These are phyloP conservation scores for Aplysina aerophoba DNA, from an alignment of 37 sponge, comb jelly and placozoan species.

Conservation along the genomic window DNA sequence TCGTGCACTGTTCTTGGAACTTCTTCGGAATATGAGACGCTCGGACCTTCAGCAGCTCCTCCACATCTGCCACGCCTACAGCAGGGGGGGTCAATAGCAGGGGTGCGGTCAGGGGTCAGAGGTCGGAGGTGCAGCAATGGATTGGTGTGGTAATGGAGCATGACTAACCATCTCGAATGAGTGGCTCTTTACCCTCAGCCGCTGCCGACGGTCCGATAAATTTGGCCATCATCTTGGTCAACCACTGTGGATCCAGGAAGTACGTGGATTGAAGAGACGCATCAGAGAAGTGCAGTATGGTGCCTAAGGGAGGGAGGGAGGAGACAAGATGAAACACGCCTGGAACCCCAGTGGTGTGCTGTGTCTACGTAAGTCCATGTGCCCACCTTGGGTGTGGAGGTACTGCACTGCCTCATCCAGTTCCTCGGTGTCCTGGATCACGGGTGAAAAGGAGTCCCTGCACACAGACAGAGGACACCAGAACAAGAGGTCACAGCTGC, in stretches of 20 bases:
- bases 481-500: too few relatives aligned
- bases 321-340: neutral
- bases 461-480: neutral
- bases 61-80: slow-evolving; percentile 59
- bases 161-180: slow-evolving; percentile 59
- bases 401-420: slow-evolving; percentile 78
- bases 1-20: slow-evolving; percentile 57
- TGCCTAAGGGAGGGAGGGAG: slow-evolving; percentile 45
- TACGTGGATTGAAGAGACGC: slow-evolving; percentile 70
- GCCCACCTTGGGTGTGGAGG: slow-evolving; percentile 74
- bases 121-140: too few relatives aligned
- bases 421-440: slow-evolving; percentile 77
- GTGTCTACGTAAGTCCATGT: neutral
- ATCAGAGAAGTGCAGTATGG: slow-evolving; percentile 86
- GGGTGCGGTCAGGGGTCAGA: too few relatives aligned
- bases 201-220: slow-evolving; percentile 67
- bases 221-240: slow-evolving; percentile 82
- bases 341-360: neutral
- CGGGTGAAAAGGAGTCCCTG: slow-evolving; percentile 31
- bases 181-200: neutral
- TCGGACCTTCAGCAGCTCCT: slow-evolving; percentile 36
- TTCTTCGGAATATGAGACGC: slow-evolving; percentile 26
- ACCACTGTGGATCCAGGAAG: slow-evolving; percentile 95
- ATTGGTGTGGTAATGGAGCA: neutral
- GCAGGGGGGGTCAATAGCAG: neutral